Conservation (phyloP, 2,113 vertebrate species). For the Ceuthmochares aereus region DNA sequence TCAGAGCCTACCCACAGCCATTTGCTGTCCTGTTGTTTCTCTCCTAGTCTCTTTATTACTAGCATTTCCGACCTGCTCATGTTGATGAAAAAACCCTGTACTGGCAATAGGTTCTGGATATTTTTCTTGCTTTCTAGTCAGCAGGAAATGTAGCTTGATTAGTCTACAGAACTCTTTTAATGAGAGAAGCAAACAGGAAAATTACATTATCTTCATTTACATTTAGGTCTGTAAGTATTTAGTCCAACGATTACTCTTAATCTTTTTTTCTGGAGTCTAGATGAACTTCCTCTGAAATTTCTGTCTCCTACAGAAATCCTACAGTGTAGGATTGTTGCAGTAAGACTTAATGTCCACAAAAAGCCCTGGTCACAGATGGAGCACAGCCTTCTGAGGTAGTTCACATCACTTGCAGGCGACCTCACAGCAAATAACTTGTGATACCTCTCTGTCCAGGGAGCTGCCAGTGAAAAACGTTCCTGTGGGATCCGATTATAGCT, state of each 20-base stretch:
- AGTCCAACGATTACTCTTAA: neutral
- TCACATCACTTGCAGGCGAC: neutral
- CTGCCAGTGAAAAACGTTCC: neutral
- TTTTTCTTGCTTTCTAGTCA: neutral
- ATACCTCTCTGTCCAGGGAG: neutral
- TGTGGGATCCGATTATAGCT: neutral
- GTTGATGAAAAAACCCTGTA: rapidly evolving
- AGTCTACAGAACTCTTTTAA: neutral
- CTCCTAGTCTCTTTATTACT: neutral
- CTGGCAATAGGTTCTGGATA: neutral
- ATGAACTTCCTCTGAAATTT: neutral
- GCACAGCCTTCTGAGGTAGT: neutral
- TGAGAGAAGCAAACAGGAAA: neutral
- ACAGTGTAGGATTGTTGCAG: neutral
- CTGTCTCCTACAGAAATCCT: neutral
- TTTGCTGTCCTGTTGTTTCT: neutral
- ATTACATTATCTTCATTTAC: neutral
- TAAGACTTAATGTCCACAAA: neutral
- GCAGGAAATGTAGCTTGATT: neutral
- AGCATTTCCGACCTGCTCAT: neutral
- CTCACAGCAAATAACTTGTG: neutral
- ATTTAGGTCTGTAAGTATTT: neutral
- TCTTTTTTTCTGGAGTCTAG: neutral
- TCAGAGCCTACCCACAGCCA: neutral
- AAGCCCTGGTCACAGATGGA: neutral